Conservation (phyloP, 2,888 invertebrate genomes). For the Pegoplata infirma region DNA sequence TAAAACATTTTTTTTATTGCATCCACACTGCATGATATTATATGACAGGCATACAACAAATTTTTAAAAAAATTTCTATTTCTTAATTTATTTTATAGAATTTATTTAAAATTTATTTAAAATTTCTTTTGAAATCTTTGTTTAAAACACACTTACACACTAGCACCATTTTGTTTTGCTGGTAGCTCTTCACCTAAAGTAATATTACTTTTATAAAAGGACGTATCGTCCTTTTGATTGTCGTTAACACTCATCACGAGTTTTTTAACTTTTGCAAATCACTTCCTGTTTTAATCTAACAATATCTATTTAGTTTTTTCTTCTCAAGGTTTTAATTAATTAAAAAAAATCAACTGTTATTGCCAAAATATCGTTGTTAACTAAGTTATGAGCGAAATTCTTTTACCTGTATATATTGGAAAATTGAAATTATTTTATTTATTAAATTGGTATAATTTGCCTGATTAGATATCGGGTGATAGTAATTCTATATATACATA, state of each 20-base stretch:
- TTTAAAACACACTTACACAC: constrained; percentile 54
- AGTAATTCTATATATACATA: constrained; percentile 21
- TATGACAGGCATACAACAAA: too few relatives aligned
- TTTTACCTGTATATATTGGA: constrained; percentile 41
- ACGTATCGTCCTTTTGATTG: constrained; percentile 57
- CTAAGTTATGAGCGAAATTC: constrained; percentile 29
- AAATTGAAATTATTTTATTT: constrained; percentile 32
- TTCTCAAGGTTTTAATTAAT: constrained; percentile 5
- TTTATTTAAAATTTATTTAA: background rate
- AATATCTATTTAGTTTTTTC: background rate
- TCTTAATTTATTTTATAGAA: background rate
- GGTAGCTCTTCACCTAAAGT: constrained; percentile 46
- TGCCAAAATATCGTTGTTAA: constrained; percentile 43
- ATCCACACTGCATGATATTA: too few relatives aligned
- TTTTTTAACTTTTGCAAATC: background rate
- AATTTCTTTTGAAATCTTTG: background rate
- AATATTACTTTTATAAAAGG: constrained; percentile 64
- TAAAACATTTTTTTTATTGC: too few relatives aligned
- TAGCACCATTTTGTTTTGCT: constrained; percentile 38
- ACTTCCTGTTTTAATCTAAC: background rate
- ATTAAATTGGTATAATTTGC: constrained; percentile 32
- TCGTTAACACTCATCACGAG: constrained; percentile 42
- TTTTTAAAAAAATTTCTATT: too few relatives aligned
- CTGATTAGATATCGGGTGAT: constrained; percentile 49
- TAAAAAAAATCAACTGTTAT: constrained; percentile 34